Evolutionary conservation across 2,888 invertebrate species (phyloP), one percentile per base, ranked within the genome.

Genomic region (Halictus ligatus): DNA sequence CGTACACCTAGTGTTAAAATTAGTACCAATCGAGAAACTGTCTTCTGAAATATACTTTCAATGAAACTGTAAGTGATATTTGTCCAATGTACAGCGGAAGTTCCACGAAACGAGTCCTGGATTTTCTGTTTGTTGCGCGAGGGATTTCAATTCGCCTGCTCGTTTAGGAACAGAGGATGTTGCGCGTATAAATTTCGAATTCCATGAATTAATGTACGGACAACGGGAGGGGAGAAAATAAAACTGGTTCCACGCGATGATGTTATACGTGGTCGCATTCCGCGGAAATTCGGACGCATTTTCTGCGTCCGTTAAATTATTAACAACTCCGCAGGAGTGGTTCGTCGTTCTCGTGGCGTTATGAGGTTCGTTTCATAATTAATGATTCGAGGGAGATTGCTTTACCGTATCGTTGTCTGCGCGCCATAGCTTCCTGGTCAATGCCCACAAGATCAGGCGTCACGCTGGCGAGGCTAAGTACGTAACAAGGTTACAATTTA

Each of bases 391-490:
- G 35, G 60, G 54, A 76, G 64, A 76, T 76, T 69, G 75, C 50
- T 60, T 40, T 48, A 35, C 4, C 71, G 80, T 78, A 76, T 78
- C 80, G 69, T 85, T 77, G 82, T 76, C 76, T 72, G 43, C 13
- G 67, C 73, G 25, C 80, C 48, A 80, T 82, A 81, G 85, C 78
- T 84, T 83, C 74, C 78, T 78, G 87, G 79, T 84, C 88, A 88
- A 85, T 88, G 83, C 80, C 89, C 88, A 75, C 75, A 87, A 89
- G 88, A 92, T 92, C 91, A 90, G 87, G 88, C 90, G 87, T 88
- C 89, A 87, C 87, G 89, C 86, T 85, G 90, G 88, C 86, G 58
- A 69, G 69, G 64, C 75, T 83, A 86, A 86, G 81, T 89, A 89
- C 78, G 83, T 88, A 89, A 89, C 89, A 84, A 89, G 83, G 84